These are phyloP conservation scores for Galeopsomyia nigrocyanea DNA, from an alignment of 2,888 invertebrate genomes.

Conservation along the genomic window DNA sequence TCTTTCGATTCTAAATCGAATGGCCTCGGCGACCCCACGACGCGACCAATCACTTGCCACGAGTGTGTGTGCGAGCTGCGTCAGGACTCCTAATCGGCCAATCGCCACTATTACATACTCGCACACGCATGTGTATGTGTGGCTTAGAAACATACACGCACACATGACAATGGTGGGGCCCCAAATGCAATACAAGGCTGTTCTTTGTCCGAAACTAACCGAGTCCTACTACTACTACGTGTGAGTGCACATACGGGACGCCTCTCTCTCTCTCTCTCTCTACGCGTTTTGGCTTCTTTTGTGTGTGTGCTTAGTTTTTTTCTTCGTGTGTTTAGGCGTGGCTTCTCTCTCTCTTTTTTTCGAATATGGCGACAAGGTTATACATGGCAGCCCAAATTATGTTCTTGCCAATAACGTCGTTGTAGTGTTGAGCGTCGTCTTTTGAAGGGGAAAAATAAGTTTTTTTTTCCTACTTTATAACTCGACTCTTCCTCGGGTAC, in stretches of 20 bases:
- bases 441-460: too few relatives aligned
- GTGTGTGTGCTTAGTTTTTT: too few relatives aligned
- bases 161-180: constrained; percentile 20
- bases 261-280: neutral
- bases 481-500: too few relatives aligned
- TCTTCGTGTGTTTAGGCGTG: neutral
- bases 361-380: too few relatives aligned
- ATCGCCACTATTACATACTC: constrained; percentile 17
- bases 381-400: too few relatives aligned
- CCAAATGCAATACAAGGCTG: constrained; percentile 61
- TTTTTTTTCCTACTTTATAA: too few relatives aligned
- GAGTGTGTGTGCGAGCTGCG: constrained; percentile 5
- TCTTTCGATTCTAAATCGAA: constrained; percentile 64
- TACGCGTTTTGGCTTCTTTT: too few relatives aligned
- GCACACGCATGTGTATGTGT: neutral
- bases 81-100: constrained; percentile 36
- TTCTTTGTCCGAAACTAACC: constrained; percentile 66
- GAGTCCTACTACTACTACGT: neutral
- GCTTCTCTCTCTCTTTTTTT: constrained; percentile 5
- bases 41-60: constrained; percentile 56
- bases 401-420: too few relatives aligned
- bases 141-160: neutral
- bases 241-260: constrained; percentile 1
- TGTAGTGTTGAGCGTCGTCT: too few relatives aligned
- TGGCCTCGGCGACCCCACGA: constrained; percentile 59